These are phyloP conservation scores for Diorhabda sublineata DNA, from an alignment of 1,140 invertebrate species.

Conservation along the genomic window DNA sequence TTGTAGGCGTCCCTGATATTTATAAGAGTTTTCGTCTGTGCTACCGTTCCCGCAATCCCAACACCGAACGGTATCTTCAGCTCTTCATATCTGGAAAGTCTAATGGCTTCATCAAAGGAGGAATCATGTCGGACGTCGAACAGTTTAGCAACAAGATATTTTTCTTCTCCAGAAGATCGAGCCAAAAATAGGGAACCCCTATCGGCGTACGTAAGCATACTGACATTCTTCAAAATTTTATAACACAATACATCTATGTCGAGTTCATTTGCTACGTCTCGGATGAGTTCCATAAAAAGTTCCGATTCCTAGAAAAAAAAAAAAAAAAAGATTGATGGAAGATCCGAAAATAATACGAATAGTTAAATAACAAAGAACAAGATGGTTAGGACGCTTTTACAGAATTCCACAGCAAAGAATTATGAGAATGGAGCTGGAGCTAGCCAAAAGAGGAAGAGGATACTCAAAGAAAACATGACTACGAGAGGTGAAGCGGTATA, in stretches of 20 bases:
- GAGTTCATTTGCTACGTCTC: conserved; percentile 88
- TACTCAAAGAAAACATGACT: too few species aligned
- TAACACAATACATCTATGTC: conserved; percentile 91
- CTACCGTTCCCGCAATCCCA: conserved; percentile 85
- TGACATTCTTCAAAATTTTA: conserved; percentile 90
- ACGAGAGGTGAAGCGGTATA: too few species aligned
- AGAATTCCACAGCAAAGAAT: too few species aligned
- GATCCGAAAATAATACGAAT: too few species aligned
- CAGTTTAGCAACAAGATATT: conserved; percentile 83
- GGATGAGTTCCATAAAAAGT: conserved; percentile 88
- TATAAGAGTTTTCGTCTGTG: conserved; percentile 80
- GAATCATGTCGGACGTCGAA: conserved; percentile 89
- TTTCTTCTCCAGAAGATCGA: conserved; percentile 67
- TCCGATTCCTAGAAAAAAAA: conserved; percentile 58
- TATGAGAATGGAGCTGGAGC: too few species aligned
- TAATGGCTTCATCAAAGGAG: conserved; percentile 72
- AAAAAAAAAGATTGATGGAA: background rate
- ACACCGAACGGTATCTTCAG: conserved; percentile 84
- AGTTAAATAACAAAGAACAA: too few species aligned
- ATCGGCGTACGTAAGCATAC: conserved; percentile 80
- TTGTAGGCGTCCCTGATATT: conserved; percentile 90
- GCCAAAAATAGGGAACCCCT: conserved; percentile 83
- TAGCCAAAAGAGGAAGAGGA: too few species aligned
- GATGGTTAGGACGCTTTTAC: too few species aligned
- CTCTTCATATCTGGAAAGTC: conserved; percentile 69